Evolutionary conservation across 2,113 vertebrate genomes (phyloP).

Genomic region (Nesogale talazaci): DNA sequence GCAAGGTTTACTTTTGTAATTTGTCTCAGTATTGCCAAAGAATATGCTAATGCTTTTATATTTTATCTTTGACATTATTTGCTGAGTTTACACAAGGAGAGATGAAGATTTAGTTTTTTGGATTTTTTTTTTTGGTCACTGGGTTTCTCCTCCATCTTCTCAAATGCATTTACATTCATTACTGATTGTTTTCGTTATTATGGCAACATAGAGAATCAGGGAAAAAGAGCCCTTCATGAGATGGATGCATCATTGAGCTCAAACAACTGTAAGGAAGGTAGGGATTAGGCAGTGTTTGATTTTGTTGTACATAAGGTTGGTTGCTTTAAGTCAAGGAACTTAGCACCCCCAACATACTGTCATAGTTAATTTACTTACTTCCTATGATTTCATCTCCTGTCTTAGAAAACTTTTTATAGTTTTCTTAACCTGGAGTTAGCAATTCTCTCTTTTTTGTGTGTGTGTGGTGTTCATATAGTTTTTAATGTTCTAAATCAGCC

Average conservation of each 20-base stretch:
- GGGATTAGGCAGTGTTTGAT: no score
- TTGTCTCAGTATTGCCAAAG: not conserved
- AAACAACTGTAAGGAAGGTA: no score
- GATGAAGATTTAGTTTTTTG: not conserved
- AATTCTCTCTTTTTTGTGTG: not conserved
- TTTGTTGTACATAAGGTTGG: no score
- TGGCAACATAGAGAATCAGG: not conserved
- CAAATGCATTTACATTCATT: not conserved
- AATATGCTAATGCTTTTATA: not conserved
- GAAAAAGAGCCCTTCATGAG: no score
- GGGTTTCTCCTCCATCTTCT: not conserved
- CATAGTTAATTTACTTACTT: not conserved
- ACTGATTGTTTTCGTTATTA: not conserved
- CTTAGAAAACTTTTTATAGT: not conserved
- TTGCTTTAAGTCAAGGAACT: no score
- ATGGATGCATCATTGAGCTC: no score
- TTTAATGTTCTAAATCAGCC: constrained; percentile 19
- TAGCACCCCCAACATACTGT: not conserved
- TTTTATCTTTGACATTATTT: constrained; percentile 20
- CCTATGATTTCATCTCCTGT: constrained; percentile 6
- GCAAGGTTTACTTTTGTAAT: not conserved
- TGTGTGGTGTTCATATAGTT: constrained; percentile 7
- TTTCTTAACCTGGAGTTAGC: constrained; percentile 35
- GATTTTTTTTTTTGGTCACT: not conserved
- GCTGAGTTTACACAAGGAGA: not conserved